phyloP scores from a whole-genome alignment of 2,113 vertebrate genomes.

The Lanius collurio region DNA sequence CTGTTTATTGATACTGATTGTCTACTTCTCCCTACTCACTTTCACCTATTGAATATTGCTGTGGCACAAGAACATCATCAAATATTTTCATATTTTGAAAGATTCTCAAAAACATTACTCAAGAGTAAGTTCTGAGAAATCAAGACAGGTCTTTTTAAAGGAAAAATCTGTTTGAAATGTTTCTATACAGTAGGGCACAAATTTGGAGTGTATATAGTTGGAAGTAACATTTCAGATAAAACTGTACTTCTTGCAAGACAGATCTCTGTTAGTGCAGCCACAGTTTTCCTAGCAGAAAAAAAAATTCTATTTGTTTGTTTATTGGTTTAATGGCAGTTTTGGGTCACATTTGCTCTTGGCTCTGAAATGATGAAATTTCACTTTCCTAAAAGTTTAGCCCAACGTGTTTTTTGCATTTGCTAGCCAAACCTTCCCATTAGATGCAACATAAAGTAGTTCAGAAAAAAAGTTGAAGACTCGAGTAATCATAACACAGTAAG shows the following conservation, averaged over 20 bases:
- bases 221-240: neutral
- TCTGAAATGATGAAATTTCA: neutral
- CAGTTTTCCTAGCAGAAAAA: neutral
- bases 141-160: neutral
- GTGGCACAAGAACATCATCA: rapidly evolving
- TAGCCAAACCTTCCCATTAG: neutral
- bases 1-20: neutral
- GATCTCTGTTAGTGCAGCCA: neutral
- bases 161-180: neutral
- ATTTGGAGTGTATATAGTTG: neutral
- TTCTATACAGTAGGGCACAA: neutral
- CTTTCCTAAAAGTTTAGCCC: neutral
- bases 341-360: neutral
- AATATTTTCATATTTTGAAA: neutral
- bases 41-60: neutral
- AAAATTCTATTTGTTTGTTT: neutral
- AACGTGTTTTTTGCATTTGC: rapidly evolving
- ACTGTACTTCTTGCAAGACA: neutral
- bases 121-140: neutral
- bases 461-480: neutral
- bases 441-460: neutral
- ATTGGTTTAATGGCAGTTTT: constrained; percentile 1
- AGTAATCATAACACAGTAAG: neutral
- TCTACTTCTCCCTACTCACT: neutral
- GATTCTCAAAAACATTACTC: neutral